These are phyloP conservation scores for Tretioscincus oriximinensis DNA, from an alignment of 2,113 vertebrate species.

Conservation along the genomic window DNA sequence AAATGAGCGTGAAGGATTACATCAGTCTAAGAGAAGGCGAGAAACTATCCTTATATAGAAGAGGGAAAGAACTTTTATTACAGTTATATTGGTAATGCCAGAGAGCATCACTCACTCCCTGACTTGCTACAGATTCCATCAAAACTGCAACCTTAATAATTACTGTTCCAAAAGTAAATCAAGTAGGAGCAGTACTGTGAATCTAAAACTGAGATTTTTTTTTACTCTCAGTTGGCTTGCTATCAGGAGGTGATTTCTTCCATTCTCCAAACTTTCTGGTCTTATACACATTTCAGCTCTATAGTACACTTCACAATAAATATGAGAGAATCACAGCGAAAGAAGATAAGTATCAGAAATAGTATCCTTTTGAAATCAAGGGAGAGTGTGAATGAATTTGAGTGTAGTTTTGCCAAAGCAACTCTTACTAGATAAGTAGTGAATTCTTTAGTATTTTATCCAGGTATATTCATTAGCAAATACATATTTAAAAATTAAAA, in stretches of 20 bases:
- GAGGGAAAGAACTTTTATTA: too few relatives aligned
- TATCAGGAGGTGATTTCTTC: not conserved
- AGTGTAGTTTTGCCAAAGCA: not conserved
- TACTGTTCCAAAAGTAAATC: conserved; percentile 29
- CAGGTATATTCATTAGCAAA: not conserved
- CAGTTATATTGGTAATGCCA: too few relatives aligned
- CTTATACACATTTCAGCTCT: not conserved
- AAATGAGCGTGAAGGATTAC: too few relatives aligned
- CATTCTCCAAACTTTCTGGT: not conserved
- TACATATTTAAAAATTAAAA: conserved; percentile 55
- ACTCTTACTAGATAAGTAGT: not conserved
- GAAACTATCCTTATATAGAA: too few relatives aligned
- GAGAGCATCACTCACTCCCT: not conserved
- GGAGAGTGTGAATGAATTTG: not conserved
- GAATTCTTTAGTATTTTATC: conserved; percentile 18
- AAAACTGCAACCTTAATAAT: not conserved
- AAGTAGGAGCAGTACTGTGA: conserved; percentile 13
- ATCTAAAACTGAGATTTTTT: not conserved
- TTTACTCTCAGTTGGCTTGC: conserved; percentile 12
- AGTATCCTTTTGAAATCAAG: not conserved
- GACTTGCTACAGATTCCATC: not conserved
- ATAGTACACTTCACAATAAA: not conserved
- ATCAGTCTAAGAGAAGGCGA: too few relatives aligned
- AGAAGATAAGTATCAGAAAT: not conserved
- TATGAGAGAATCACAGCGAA: conserved; percentile 12